Base-by-base conservation (phyloP, 2,113 vertebrate genomes). In the Hippocampus barbouri region DNA sequence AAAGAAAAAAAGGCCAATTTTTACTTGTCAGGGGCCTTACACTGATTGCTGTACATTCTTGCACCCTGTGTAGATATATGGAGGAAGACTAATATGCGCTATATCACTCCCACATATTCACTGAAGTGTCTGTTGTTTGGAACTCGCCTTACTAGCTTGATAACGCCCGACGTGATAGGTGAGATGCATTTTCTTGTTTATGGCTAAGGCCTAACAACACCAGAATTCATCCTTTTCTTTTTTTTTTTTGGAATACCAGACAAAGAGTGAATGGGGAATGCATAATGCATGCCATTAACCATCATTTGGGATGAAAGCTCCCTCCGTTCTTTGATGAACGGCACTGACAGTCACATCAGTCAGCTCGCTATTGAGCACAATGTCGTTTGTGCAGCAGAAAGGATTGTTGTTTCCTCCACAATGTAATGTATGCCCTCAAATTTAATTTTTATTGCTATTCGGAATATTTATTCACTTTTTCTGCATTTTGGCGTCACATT, bases 401-500 rank as follows among this genome's bases (percentile, higher is more conserved):
- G 15, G 45, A 0, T 20, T 49, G 14, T 43, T 25, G 54, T 15
- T 1, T 25, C 21, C 30, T 20, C 34, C 6, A 34, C 59, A 69
- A 30, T 54, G 61, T 21, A 54, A 61, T 34, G n/a, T 21, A 63
- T 40, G 8, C 8, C 15, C 15, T 63, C 34, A 40, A 38, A 21
- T 40, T 16, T 18, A 43, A 51, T 72, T 60, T 38, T 60, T 21
- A 67, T 10, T 62, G 51, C 18, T 34, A 30, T 53, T 76, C 51
- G 71, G n/a, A 77, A 73, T 80, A 69, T 75, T 71, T 11, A 27
- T 47, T 21, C 47, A 21, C 10, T 69, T 75, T 74, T 74, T 78
- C 49, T 20, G 41, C 54, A 69, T 59, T 59, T 59, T 27, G 54
- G 8, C 23, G 56, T 59, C 57, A 21, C 70, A 77, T 72, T 59